Evolutionary conservation across 2,797 vertebrate species (phyloP).

Genomic region (Sylvia borin): DNA sequence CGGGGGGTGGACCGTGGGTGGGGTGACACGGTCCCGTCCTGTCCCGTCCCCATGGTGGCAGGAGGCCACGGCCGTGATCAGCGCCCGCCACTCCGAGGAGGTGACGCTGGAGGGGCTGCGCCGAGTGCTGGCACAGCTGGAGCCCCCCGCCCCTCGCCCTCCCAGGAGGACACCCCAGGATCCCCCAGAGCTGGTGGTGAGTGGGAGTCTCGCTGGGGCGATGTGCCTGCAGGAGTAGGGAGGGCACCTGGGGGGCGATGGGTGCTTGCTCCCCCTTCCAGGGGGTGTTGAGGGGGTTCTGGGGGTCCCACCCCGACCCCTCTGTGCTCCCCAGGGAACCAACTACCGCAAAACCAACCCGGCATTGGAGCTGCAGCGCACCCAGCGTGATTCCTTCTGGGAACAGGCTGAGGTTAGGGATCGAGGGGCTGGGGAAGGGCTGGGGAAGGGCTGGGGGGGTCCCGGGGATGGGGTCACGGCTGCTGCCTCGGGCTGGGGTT

Average conservation of each 20-base stretch:
- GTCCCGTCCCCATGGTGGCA: slow-evolving; percentile 25
- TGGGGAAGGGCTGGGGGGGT: too few species aligned
- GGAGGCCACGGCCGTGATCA: slow-evolving; percentile 83
- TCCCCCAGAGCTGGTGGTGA: slow-evolving; percentile 84
- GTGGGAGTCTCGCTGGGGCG: not conserved
- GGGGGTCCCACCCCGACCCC: not conserved
- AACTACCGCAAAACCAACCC: slow-evolving; percentile 91
- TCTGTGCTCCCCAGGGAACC: slow-evolving; percentile 76
- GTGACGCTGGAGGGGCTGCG: slow-evolving; percentile 81
- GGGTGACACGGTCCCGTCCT: not conserved
- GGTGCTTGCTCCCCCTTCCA: too few species aligned
- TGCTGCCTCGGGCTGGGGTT: not conserved
- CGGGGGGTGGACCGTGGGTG: not conserved
- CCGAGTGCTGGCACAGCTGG: slow-evolving; percentile 70
- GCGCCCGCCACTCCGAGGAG: slow-evolving; percentile 78
- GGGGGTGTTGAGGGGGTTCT: too few species aligned
- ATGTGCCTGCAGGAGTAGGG: too few species aligned
- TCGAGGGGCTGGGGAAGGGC: too few species aligned
- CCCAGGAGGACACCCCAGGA: slow-evolving; percentile 72
- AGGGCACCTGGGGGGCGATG: too few species aligned
- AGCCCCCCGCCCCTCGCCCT: slow-evolving; percentile 58
- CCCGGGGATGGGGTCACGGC: accelerated
- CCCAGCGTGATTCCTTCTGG: slow-evolving; percentile 89
- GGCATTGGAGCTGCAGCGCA: slow-evolving; percentile 85
- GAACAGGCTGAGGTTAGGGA: slow-evolving; percentile 84